Conservation (phyloP, 2,797 vertebrate species). For the Cichlasoma orientale region DNA sequence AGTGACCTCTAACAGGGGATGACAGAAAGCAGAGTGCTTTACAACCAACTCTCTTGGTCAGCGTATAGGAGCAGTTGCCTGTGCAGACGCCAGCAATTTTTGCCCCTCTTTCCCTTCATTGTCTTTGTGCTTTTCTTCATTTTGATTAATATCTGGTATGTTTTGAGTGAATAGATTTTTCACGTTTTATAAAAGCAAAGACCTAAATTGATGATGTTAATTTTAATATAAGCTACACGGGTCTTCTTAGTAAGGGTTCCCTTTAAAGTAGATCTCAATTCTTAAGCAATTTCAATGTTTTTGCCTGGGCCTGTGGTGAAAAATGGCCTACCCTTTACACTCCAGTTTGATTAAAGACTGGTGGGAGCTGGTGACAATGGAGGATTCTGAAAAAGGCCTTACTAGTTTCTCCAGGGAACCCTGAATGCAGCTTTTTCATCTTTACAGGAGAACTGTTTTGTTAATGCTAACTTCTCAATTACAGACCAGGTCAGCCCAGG, state of each 20-base stretch:
- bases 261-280: not conserved
- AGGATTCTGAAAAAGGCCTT: conserved; percentile 30
- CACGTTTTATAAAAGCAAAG: not conserved
- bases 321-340: conserved; percentile 46
- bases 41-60: not conserved
- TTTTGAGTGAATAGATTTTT: not conserved
- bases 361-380: conserved; percentile 51
- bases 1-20: not conserved
- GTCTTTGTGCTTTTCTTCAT: not conserved
- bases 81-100: not conserved
- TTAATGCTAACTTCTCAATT: conserved; percentile 57
- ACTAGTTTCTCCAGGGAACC: conserved; percentile 15
- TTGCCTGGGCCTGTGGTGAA: conserved; percentile 14
- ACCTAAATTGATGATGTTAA: not conserved
- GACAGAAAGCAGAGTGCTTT: not conserved
- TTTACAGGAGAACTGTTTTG: conserved; percentile 44
- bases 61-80: not conserved
- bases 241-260: not conserved
- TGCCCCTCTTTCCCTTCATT: not conserved
- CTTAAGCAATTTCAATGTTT: conserved; percentile 1
- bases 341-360: conserved; percentile 56
- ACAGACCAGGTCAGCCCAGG: conserved; percentile 22
- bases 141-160: not conserved
- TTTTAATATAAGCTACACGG: not conserved
- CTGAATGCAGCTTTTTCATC: conserved; percentile 47